Percentiles rank a stretch among this genome's conserved stretches.
Conservation (phyloP, 1,140 invertebrate species). For the Polypedilum pembai region DNA sequence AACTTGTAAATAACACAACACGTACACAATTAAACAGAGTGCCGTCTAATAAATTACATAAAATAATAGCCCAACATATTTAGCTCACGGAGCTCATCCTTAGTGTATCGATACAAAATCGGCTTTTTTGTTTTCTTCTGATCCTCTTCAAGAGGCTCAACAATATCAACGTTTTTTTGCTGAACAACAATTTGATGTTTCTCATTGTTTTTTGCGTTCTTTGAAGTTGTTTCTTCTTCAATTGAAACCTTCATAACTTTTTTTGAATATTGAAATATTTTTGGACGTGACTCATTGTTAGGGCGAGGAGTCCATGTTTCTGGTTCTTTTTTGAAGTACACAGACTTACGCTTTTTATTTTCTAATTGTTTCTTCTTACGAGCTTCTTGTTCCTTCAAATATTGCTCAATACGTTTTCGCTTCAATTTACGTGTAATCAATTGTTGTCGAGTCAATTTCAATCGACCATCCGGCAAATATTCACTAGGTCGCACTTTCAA, state of each 20-base stretch:
- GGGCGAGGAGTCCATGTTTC: too few species aligned
- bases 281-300: too few species aligned
- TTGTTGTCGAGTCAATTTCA: neutral
- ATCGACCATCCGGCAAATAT: constrained; percentile 1
- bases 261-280: too few species aligned
- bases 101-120: neutral
- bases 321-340: neutral
- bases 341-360: neutral
- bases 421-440: neutral
- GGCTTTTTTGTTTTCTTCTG: neutral
- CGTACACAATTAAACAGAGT: neutral
- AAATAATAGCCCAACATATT: neutral
- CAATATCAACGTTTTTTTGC: neutral
- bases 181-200: too few species aligned
- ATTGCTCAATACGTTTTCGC: neutral
- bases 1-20: neutral
- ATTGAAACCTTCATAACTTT: too few species aligned
- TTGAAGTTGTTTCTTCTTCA: too few species aligned
- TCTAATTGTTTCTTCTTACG: neutral
- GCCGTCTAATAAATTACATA: neutral
- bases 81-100: neutral
- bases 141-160: neutral
- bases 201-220: too few species aligned
- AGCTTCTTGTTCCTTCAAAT: neutral
- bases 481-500: neutral